These are phyloP conservation scores for Sicus ferrugineus DNA, from an alignment of 2,888 invertebrate genomes.

Conservation along the genomic window DNA sequence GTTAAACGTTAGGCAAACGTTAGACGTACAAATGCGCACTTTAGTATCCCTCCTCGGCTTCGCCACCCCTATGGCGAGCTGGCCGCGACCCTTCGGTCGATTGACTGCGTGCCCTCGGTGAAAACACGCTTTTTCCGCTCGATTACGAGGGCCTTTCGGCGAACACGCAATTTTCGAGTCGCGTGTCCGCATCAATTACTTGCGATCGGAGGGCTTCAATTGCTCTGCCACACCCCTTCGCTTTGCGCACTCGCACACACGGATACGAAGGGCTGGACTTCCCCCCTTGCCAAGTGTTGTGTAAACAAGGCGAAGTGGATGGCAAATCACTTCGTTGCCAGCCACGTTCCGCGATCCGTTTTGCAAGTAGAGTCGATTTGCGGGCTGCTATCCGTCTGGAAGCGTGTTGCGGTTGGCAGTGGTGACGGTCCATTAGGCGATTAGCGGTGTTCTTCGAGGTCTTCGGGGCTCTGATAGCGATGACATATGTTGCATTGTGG, in stretches of 20 bases:
- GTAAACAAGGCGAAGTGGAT: not conserved
- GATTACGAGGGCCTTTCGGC: not conserved
- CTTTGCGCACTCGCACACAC: not conserved
- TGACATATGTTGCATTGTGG: too few species aligned
- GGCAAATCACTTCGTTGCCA: conserved; percentile 24
- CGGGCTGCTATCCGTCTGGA: too few species aligned
- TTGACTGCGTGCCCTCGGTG: not conserved
- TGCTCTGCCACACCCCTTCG: conserved; percentile 32
- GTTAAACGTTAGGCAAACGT: not conserved
- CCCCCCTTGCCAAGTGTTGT: not conserved
- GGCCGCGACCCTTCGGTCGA: not conserved
- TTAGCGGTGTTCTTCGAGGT: too few species aligned
- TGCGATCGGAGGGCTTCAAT: conserved; percentile 29
- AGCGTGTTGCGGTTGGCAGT: too few species aligned
- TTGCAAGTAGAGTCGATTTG: too few species aligned
- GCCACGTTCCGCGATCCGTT: conserved; percentile 1
- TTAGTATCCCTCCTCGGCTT: not conserved
- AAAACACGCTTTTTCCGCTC: not conserved
- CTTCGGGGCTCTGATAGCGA: too few species aligned
- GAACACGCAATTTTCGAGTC: not conserved
- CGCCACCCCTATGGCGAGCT: too few species aligned
- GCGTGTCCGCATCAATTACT: conserved; percentile 34
- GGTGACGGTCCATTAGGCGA: too few species aligned
- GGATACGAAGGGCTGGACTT: not conserved
- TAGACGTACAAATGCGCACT: not conserved